Conservation (phyloP, 2,113 vertebrate species). For the Syrrhaptes paradoxus region DNA sequence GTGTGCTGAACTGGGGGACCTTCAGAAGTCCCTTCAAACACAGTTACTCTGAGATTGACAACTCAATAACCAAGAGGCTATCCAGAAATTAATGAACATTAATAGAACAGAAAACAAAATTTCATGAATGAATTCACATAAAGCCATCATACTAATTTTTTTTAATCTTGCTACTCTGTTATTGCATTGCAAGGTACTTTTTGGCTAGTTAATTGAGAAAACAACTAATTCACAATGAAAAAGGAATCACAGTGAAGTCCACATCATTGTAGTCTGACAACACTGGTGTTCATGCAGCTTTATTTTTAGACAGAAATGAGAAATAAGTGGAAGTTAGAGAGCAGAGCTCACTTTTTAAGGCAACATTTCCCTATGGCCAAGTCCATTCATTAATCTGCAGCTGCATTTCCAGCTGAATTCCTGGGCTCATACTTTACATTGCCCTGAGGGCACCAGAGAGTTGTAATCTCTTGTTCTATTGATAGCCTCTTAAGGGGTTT, state of each 20-base stretch:
- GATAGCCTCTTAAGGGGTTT: not conserved
- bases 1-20: not conserved
- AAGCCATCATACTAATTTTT: not conserved
- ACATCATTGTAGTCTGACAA: not conserved
- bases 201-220: not conserved
- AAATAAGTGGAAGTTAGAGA: not conserved
- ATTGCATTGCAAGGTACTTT: not conserved
- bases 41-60: not conserved
- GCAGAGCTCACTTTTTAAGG: not conserved
- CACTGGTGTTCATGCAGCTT: not conserved
- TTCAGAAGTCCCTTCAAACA: not conserved
- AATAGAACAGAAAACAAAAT: not conserved
- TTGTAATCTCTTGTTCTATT: not conserved
- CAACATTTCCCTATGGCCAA: not conserved
- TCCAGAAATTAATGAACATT: not conserved
- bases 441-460: not conserved
- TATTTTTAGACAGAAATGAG: not conserved
- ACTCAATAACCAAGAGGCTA: not conserved
- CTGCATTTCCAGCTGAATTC: not conserved
- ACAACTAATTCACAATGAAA: not conserved
- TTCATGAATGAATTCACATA: fast-evolving
- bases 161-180: not conserved
- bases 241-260: not conserved
- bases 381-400: not conserved
- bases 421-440: not conserved